Percentiles rank a stretch among this genome's conserved stretches.
phyloP scores from a whole-genome alignment of 2,113 vertebrate species.

The Nycticorax nycticorax region DNA sequence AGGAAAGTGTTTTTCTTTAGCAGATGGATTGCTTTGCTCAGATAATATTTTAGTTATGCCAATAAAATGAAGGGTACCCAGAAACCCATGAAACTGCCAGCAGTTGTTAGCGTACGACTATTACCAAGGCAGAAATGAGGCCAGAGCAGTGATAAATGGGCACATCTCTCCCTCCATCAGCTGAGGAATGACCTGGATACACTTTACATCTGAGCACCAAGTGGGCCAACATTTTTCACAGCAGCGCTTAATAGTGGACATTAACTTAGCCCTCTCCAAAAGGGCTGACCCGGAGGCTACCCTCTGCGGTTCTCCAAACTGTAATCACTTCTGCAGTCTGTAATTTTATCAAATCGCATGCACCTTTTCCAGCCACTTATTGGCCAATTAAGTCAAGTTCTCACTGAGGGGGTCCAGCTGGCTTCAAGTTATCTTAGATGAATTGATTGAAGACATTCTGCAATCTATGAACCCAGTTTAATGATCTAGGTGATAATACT shows the following conservation, averaged over 20 bases:
- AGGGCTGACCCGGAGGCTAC: slow-evolving; percentile 78
- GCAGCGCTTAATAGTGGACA: slow-evolving; percentile 90
- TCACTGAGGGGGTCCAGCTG: slow-evolving; percentile 99
- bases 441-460: slow-evolving; percentile 98
- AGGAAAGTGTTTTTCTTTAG: slow-evolving; percentile 76
- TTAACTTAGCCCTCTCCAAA: slow-evolving; percentile 83
- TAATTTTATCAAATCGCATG: slow-evolving; percentile 98
- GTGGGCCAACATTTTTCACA: slow-evolving; percentile 94
- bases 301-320: slow-evolving; percentile 80
- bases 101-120: slow-evolving; percentile 87
- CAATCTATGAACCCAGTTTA: slow-evolving; percentile 96
- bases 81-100: slow-evolving; percentile 80
- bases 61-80: slow-evolving; percentile 83
- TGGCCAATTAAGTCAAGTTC: slow-evolving; percentile 99
- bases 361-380: slow-evolving; percentile 97
- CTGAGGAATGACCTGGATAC: slow-evolving; percentile 93
- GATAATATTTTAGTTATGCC: slow-evolving; percentile 80
- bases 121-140: slow-evolving; percentile 93
- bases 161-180: slow-evolving; percentile 83
- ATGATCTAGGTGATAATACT: slow-evolving; percentile 99
- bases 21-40: slow-evolving; percentile 74
- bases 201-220: slow-evolving; percentile 84
- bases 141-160: slow-evolving; percentile 93
- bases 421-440: slow-evolving; percentile 93
- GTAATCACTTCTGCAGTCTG: slow-evolving; percentile 90